Conservation (phyloP, 2,113 vertebrate species). For the Ctenomys sociabilis region DNA sequence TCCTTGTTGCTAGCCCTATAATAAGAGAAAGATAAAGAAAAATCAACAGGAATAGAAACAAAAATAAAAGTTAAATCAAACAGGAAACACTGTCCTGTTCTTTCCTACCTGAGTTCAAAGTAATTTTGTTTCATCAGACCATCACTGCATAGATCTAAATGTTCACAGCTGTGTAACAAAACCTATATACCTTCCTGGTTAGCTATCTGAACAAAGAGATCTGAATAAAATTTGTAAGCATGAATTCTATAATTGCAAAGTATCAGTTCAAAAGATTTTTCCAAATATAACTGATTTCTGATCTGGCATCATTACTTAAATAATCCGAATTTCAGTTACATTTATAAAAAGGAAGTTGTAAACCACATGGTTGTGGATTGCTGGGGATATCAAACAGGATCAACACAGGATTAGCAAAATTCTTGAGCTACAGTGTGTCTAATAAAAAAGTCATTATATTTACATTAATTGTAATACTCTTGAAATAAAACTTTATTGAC, state of each 20-base stretch:
- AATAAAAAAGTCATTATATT: background rate
- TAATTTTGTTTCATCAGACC: background rate
- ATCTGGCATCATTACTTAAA: background rate
- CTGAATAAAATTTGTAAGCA: background rate
- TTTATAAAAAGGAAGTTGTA: background rate
- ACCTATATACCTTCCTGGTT: background rate
- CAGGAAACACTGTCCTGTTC: background rate
- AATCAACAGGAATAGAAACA: background rate
- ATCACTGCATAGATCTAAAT: background rate
- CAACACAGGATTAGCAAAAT: background rate
- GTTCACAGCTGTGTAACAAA: background rate
- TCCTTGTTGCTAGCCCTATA: no score
- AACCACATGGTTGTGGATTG: background rate
- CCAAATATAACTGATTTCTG: background rate
- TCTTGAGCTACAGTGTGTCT: background rate
- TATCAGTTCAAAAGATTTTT: background rate
- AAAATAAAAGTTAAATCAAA: background rate
- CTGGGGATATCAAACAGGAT: background rate
- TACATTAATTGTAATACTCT: background rate
- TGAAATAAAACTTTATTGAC: background rate
- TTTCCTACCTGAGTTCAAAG: background rate
- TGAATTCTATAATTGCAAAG: background rate
- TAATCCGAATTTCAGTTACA: slow-evolving; percentile 11
- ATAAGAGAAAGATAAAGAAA: background rate
- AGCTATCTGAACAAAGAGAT: background rate